A percentile compares a stretch with the other conserved stretches of the same genome.
phyloP scores from a whole-genome alignment of 2,888 invertebrate species.

The Tetrapedia diversipes region DNA sequence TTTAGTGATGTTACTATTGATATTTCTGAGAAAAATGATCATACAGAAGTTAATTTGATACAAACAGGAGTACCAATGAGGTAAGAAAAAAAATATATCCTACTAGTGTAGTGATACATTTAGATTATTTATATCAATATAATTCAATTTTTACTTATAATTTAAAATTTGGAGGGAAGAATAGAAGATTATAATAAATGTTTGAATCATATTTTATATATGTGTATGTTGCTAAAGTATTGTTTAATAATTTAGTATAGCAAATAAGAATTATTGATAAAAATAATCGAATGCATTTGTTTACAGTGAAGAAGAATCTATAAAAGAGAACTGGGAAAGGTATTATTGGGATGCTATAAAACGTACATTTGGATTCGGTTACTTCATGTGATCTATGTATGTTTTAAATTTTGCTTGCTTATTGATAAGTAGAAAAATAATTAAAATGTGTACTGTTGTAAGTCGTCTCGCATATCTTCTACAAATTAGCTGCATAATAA shows the following conservation, averaged over 20 bases:
- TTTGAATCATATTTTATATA: background rate
- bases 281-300: slow-evolving; percentile 1
- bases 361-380: slow-evolving; percentile 95
- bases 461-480: slow-evolving; percentile 28
- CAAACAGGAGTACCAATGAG: slow-evolving; percentile 93
- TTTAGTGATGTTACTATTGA: slow-evolving; percentile 94
- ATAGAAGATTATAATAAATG: background rate
- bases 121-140: too few species aligned
- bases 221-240: background rate
- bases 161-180: background rate
- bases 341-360: slow-evolving; percentile 98
- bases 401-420: slow-evolving; percentile 67
- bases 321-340: slow-evolving; percentile 94
- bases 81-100: slow-evolving; percentile 73
- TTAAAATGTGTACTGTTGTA: slow-evolving; percentile 42
- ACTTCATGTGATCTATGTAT: slow-evolving; percentile 83
- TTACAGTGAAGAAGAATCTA: slow-evolving; percentile 88
- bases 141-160: too few species aligned
- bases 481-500: slow-evolving; percentile 33
- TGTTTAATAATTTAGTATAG: background rate
- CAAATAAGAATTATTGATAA: background rate
- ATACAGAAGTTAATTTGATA: slow-evolving; percentile 91
- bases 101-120: too few species aligned
- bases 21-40: slow-evolving; percentile 94
- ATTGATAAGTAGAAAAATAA: slow-evolving; percentile 76